A percentile compares a stretch with the other conserved stretches of the same genome.
phyloP scores from a whole-genome alignment of 1,140 invertebrate species.

The Brachionus angularis region DNA sequence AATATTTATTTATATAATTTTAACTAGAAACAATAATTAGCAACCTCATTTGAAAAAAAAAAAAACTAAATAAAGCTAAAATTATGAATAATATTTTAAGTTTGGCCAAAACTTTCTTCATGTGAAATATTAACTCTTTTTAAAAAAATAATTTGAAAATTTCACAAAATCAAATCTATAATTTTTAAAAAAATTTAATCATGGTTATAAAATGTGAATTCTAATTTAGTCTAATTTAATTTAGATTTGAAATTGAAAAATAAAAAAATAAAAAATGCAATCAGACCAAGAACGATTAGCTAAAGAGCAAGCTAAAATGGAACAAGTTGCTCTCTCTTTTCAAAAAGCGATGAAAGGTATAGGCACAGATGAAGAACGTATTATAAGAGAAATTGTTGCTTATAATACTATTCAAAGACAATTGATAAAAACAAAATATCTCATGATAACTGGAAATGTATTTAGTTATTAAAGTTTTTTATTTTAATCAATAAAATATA shows the following conservation, averaged over 20 bases:
- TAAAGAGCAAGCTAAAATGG: constrained; percentile 48
- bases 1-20: too few species aligned
- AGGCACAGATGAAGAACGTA: constrained; percentile 60
- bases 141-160: too few species aligned
- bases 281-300: constrained; percentile 1
- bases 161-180: too few species aligned
- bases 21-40: background rate
- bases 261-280: background rate
- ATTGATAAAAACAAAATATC: constrained; percentile 55
- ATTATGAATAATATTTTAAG: too few species aligned
- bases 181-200: too few species aligned
- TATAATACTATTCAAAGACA: constrained; percentile 56
- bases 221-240: background rate
- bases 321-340: constrained; percentile 55
- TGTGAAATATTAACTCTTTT: too few species aligned
- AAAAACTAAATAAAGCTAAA: too few species aligned
- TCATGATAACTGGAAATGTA: constrained; percentile 22
- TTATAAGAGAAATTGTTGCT: constrained; percentile 61
- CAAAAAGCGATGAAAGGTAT: constrained; percentile 56
- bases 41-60: background rate
- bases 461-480: background rate
- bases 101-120: too few species aligned
- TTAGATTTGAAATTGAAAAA: background rate
- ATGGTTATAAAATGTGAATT: too few species aligned
- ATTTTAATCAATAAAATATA: too few species aligned